phyloP scores from a whole-genome alignment of 2,797 vertebrate genomes.

The Vipera latastei region DNA sequence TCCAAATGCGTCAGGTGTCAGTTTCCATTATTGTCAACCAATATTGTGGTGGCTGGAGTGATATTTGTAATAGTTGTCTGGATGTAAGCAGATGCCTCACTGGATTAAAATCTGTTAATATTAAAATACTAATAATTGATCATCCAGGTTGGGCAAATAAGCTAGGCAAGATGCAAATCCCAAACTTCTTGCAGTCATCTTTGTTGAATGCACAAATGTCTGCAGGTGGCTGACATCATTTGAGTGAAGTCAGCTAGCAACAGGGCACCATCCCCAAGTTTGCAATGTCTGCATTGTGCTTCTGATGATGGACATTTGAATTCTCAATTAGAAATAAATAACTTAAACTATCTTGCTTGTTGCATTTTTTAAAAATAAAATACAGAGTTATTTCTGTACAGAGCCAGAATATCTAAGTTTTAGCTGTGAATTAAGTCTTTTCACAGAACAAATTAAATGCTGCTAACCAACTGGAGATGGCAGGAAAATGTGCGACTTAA shows the following conservation, averaged over 20 bases:
- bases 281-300: neutral
- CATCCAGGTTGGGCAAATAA: neutral
- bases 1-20: neutral
- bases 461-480: neutral
- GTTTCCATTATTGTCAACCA: neutral
- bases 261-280: neutral
- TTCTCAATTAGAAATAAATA: neutral
- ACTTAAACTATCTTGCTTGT: neutral
- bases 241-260: neutral
- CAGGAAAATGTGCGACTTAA: neutral
- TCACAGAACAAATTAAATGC: neutral
- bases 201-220: neutral
- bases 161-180: neutral
- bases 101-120: neutral
- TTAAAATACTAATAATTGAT: neutral
- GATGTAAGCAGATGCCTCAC: neutral
- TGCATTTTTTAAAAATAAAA: neutral
- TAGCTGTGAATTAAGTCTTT: neutral
- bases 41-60: neutral
- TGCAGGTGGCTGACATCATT: neutral
- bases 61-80: neutral
- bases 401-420: neutral
- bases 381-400: neutral
- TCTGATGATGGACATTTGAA: neutral
- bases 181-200: neutral